Evolutionary conservation across 2,888 invertebrate species (phyloP).

Genomic region (Pristionchus entomophagus): DNA sequence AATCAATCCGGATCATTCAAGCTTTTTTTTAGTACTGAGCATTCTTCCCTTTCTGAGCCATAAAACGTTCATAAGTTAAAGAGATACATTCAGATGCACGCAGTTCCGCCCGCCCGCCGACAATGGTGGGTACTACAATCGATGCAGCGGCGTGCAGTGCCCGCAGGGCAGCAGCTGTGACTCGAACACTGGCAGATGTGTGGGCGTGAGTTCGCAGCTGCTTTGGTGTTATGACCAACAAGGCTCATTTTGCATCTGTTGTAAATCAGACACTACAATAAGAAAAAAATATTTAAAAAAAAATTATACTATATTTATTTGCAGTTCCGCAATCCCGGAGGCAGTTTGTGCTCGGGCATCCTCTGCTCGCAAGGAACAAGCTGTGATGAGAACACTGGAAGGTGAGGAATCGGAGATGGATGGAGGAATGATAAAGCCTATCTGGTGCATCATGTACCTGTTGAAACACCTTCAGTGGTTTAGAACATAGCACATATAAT

Average conservation of each 20-base stretch:
- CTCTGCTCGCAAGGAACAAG: slow-evolving; percentile 43
- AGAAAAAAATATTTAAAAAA: too few relatives aligned
- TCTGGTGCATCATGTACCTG: background rate
- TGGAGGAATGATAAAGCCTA: too few relatives aligned
- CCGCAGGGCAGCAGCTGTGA: slow-evolving; percentile 35
- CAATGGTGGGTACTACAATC: slow-evolving; percentile 6
- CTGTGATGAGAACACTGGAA: slow-evolving; percentile 46
- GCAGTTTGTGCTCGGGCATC: background rate
- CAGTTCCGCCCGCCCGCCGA: slow-evolving; percentile 48
- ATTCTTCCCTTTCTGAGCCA: too few relatives aligned
- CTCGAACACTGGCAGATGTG: slow-evolving; percentile 21
- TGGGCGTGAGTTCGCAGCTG: background rate
- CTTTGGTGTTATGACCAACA: too few relatives aligned
- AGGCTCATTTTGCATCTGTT: too few relatives aligned
- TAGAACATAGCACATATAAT: too few relatives aligned
- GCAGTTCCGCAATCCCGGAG: slow-evolving; percentile 32
- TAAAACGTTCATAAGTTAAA: too few relatives aligned
- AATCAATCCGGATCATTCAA: too few relatives aligned
- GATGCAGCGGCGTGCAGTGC: slow-evolving; percentile 5
- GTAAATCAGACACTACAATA: too few relatives aligned
- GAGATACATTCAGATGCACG: slow-evolving; percentile 31
- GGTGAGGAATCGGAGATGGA: background rate
- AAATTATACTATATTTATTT: background rate
- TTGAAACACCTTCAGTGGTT: too few relatives aligned
- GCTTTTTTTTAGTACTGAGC: too few relatives aligned